A percentile compares a stretch with the other conserved stretches of the same genome.
These are phyloP conservation scores for Petrolisthes manimaculis DNA, from an alignment of 2,888 invertebrate species.

Conservation along the genomic window DNA sequence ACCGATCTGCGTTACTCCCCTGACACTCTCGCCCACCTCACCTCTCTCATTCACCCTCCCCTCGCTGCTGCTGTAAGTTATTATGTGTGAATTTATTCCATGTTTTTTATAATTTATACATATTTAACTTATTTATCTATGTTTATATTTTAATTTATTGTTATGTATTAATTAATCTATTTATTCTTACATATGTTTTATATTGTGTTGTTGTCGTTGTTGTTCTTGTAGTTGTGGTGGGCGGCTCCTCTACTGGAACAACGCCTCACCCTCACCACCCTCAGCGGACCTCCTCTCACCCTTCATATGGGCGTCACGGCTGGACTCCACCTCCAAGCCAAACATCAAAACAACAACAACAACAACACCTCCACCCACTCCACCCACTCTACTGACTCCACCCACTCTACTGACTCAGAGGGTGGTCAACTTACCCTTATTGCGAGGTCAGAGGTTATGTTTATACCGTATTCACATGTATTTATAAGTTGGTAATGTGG, in stretches of 20 bases:
- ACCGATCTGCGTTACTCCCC: slow-evolving; percentile 29
- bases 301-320: slow-evolving; percentile 15
- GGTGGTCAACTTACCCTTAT: slow-evolving; percentile 3
- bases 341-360: neutral
- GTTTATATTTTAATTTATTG: neutral
- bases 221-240: neutral
- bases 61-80: slow-evolving; percentile 35
- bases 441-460: slow-evolving; percentile 2
- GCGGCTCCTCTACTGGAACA: slow-evolving; percentile 48
- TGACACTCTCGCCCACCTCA: neutral
- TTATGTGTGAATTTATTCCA: neutral
- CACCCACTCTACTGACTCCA: neutral
- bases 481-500: no score
- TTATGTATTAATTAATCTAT: neutral
- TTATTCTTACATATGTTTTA: neutral
- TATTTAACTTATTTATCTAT: slow-evolving; percentile 2
- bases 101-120: neutral
- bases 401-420: neutral
- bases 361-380: neutral
- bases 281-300: slow-evolving; percentile 46
- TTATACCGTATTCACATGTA: no score
- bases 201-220: no score
- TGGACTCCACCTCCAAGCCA: slow-evolving; percentile 4
- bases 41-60: neutral
- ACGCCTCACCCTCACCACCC: slow-evolving; percentile 43